A percentile compares a stretch with the other conserved stretches of the same genome.
These are phyloP conservation scores for Platysteira castanea DNA, from an alignment of 2,113 vertebrate species.

Conservation along the genomic window DNA sequence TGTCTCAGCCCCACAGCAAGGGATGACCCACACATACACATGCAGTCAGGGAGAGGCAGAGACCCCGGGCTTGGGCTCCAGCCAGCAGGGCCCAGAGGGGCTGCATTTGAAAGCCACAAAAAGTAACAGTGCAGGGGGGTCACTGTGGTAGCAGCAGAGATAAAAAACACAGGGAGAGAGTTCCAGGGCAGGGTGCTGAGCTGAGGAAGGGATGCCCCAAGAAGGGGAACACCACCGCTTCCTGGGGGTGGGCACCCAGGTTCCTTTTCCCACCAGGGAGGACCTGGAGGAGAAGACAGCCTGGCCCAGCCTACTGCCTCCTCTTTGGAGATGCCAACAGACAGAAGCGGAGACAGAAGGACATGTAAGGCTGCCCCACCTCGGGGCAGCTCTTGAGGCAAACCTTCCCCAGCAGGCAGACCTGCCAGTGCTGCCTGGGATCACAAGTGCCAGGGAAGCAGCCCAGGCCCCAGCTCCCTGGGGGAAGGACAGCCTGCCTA, in stretches of 20 bases:
- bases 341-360: not conserved
- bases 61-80: not conserved
- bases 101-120: not conserved
- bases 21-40: not conserved
- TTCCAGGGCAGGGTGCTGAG: not conserved
- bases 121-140: not conserved
- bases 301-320: not conserved
- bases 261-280: not conserved
- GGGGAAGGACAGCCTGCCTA: constrained; percentile 14
- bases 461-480: not conserved
- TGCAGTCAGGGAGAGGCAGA: not conserved
- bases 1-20: not conserved
- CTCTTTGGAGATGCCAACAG: not conserved
- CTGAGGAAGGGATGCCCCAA: not conserved
- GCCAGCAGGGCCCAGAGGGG: not conserved
- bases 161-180: not conserved
- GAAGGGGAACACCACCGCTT: not conserved
- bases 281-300: not conserved
- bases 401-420: not conserved
- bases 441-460: not conserved
- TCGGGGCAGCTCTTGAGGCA: not conserved
- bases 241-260: not conserved
- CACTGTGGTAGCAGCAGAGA: not conserved
- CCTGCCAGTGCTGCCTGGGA: not conserved
- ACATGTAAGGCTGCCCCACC: not conserved